Evolutionary conservation across 2,797 vertebrate species (phyloP).

Genomic region (Tympanoctomys barrerae): DNA sequence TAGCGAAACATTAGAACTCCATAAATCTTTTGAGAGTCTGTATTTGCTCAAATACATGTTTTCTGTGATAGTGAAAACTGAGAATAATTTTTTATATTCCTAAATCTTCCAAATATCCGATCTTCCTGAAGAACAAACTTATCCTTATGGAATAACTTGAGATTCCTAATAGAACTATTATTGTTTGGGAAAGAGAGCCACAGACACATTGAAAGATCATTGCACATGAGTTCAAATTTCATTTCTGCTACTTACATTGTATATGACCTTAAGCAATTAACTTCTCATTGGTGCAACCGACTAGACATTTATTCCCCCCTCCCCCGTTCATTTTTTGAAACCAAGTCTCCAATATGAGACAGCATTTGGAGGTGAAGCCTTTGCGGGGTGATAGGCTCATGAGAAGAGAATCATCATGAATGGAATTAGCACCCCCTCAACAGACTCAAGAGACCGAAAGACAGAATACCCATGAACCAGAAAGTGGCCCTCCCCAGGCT

Average conservation of each 20-base stretch:
- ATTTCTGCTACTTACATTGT: not conserved
- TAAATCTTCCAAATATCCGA: slow-evolving; percentile 50
- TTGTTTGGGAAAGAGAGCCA: not conserved
- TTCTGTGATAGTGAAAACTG: slow-evolving; percentile 51
- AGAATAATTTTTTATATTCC: slow-evolving; percentile 25
- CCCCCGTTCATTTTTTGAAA: not conserved
- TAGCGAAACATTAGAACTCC: not conserved
- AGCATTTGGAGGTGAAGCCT: not conserved
- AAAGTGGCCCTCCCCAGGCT: not conserved
- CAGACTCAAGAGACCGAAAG: not conserved
- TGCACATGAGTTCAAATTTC: not conserved
- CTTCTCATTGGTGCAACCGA: not conserved
- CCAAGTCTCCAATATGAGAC: not conserved
- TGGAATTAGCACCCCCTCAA: not conserved
- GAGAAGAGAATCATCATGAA: not conserved
- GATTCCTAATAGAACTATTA: slow-evolving; percentile 39
- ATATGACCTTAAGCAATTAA: not conserved
- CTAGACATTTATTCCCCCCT: not conserved
- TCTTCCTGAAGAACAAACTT: slow-evolving; percentile 63
- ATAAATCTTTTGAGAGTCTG: slow-evolving; percentile 11
- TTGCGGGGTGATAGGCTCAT: not conserved
- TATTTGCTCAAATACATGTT: slow-evolving; percentile 21
- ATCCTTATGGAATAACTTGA: slow-evolving; percentile 44
- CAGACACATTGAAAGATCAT: not conserved
- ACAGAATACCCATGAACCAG: not conserved